phyloP scores from a whole-genome alignment of 37 sponge, comb jelly and placozoan genomes.

The Lycopodina hypogea region DNA sequence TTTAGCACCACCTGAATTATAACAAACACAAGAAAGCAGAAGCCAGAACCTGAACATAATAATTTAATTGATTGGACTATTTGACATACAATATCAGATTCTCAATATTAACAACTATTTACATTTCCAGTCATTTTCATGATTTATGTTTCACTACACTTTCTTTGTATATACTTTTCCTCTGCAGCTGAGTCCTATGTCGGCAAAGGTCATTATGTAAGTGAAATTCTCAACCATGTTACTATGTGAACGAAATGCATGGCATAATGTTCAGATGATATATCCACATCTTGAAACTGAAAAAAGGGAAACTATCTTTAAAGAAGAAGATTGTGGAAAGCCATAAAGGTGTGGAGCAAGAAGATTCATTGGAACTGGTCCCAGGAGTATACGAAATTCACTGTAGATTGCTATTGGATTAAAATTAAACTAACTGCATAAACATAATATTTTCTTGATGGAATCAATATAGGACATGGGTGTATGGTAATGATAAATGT shows the following conservation, averaged over 20 bases:
- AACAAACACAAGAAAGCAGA: no score
- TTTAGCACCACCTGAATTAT: no score
- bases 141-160: neutral
- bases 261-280: constrained; percentile 55
- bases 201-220: constrained; percentile 68
- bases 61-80: neutral
- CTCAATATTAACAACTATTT: neutral
- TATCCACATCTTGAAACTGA: constrained; percentile 71
- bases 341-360: constrained; percentile 45
- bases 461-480: no score
- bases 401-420: constrained; percentile 13
- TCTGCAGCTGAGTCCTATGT: constrained; percentile 76
- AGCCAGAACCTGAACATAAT: no score
- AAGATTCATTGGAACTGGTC: constrained; percentile 67
- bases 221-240: constrained; percentile 56
- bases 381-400: constrained; percentile 69
- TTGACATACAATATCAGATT: no score
- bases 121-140: neutral
- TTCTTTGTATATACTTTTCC: neutral
- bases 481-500: neutral
- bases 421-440: neutral
- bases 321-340: constrained; percentile 62
- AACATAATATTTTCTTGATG: no score
- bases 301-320: constrained; percentile 74
- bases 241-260: constrained; percentile 70